Conservation (phyloP, 2,888 invertebrate genomes). For the Drosophila pegasa region DNA sequence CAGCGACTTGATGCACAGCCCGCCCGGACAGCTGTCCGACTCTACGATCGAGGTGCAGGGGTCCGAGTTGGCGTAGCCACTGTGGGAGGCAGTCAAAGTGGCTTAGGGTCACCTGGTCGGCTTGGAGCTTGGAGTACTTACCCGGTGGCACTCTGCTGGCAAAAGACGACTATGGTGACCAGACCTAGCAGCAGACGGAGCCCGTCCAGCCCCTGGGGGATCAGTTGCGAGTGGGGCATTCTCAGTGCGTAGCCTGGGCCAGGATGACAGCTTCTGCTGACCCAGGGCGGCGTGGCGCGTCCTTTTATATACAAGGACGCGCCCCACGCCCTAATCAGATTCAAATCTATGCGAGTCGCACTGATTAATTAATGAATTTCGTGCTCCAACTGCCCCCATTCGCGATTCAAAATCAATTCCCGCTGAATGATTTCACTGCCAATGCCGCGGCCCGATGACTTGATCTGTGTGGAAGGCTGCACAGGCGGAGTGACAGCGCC, state of each 20-base stretch:
- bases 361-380: constrained; percentile 43
- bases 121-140: too few species aligned
- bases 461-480: constrained; percentile 11
- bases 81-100: neutral
- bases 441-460: constrained; percentile 26
- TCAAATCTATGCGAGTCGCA: constrained; percentile 53
- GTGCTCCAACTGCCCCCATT: constrained; percentile 15
- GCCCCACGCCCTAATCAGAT: constrained; percentile 33
- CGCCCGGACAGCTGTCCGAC: neutral
- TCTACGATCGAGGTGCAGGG: neutral
- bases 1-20: neutral
- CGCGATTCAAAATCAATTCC: constrained; percentile 38
- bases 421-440: constrained; percentile 51
- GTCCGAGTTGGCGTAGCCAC: neutral
- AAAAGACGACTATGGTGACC: constrained; percentile 24
- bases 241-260: constrained; percentile 23
- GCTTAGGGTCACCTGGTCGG: too few species aligned
- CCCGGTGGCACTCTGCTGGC: constrained; percentile 32
- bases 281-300: neutral
- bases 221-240: constrained; percentile 42
- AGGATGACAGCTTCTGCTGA: constrained; percentile 22
- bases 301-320: constrained; percentile 56
- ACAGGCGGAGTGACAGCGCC: constrained; percentile 36
- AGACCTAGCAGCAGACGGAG: constrained; percentile 33
- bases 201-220: constrained; percentile 22